Percentiles rank a stretch among this genome's conserved stretches.
These are phyloP conservation scores for Aplysia californica DNA, from an alignment of 1,140 invertebrate species.

Conservation along the genomic window DNA sequence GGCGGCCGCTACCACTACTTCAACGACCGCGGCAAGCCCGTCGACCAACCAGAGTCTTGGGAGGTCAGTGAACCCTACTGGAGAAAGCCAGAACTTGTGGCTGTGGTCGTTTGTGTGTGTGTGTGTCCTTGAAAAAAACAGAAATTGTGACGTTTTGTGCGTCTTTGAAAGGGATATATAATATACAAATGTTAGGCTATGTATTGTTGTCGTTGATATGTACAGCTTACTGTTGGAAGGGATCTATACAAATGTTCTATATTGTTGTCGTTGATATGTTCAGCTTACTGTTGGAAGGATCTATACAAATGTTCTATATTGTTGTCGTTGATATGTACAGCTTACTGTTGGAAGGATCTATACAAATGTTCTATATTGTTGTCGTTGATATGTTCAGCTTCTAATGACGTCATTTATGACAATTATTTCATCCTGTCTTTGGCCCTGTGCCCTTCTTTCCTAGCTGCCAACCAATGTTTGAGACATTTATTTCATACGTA, in stretches of 20 bases:
- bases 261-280: too few relatives aligned
- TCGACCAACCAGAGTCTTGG: constrained; percentile 60
- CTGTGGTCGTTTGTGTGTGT: background rate
- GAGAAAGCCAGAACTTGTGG: background rate
- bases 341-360: too few relatives aligned
- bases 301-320: too few relatives aligned
- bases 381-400: too few relatives aligned
- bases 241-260: too few relatives aligned
- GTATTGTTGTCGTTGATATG: background rate
- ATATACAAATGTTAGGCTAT: background rate
- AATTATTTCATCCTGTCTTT: too few relatives aligned
- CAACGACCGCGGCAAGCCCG: constrained; percentile 55
- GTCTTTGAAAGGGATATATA: background rate
- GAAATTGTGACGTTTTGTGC: background rate
- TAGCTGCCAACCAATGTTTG: background rate
- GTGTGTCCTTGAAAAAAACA: too few relatives aligned
- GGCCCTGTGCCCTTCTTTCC: background rate
- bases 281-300: too few relatives aligned
- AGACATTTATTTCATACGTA: background rate
- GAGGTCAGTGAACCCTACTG: constrained; percentile 46
- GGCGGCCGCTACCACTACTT: constrained; percentile 66
- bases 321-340: too few relatives aligned
- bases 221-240: too few relatives aligned
- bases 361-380: too few relatives aligned
- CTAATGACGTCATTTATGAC: too few relatives aligned